Evolutionary conservation across 2,888 invertebrate genomes (phyloP), one percentile per base, ranked within the genome.

Genomic region (Selenia dentaria): DNA sequence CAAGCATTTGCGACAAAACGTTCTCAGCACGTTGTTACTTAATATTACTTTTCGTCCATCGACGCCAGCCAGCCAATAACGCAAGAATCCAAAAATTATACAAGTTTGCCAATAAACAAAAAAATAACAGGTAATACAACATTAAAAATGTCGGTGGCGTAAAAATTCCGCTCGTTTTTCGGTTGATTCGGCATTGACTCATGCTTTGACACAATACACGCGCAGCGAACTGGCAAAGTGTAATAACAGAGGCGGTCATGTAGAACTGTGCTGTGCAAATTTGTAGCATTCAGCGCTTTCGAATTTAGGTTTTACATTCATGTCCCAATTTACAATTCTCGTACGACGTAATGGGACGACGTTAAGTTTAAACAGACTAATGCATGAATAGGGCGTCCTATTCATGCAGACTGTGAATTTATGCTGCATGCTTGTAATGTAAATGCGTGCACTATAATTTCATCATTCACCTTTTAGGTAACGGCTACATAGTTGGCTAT

Each of bases 241-340:
- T 73, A 69, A 71, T 67, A 69, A 68, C 56, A 51, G 62, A 63
- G 63, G 64, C 59, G 65, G 42, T 61, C 59, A 65, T 62, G 62
- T 64, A 61, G 64, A 70, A 67, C 46, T 57, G 60, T 56, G 37
- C 47, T 43, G 27, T 48, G 50, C 24, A 48, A 51, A 54, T 47
- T 33, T 46, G 18, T 29, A 45, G 35, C 26, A 31, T 39, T 35
- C 46, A 36, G 20, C 2, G 28, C 29, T 34, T 24, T 28, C 11
- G 29, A 31, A 22, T 46, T 32, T 36, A 14, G 31, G 27, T 27
- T 40, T 41, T 37, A 32, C 32, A 36, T 41, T 31, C 35, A 35
- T 9, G 12, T 34, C 2, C 25, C 10, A 9, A 25, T 25, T 25
- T 25, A 25, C 25, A 10, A 25, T 25, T 25, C 10, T 4, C 25